phyloP scores from a whole-genome alignment of 2,888 invertebrate genomes.

The Latrodectus elegans region DNA sequence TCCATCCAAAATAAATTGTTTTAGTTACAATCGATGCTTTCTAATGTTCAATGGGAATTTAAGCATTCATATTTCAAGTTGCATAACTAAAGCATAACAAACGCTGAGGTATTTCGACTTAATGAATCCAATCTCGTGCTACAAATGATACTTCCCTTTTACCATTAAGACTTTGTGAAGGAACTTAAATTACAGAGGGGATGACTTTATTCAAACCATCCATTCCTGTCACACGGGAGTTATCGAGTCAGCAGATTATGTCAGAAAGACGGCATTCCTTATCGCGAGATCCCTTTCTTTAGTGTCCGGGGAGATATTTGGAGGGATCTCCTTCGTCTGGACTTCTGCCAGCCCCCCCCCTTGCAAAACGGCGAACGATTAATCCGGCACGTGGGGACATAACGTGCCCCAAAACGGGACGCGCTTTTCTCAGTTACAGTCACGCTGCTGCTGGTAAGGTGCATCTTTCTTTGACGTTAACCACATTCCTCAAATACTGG shows the following conservation, averaged over 20 bases:
- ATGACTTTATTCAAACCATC: constrained; percentile 23
- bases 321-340: constrained; percentile 6
- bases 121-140: constrained; percentile 3
- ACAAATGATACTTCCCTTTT: not conserved
- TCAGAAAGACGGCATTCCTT: constrained; percentile 23
- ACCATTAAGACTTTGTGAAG: not conserved
- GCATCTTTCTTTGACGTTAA: constrained; percentile 45
- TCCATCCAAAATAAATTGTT: no score
- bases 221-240: constrained; percentile 21
- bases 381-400: constrained; percentile 51
- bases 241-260: constrained; percentile 41
- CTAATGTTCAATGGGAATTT: no score
- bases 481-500: constrained; percentile 47
- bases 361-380: constrained; percentile 30
- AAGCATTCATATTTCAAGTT: no score
- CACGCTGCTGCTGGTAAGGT: constrained; percentile 21
- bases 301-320: constrained; percentile 24
- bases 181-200: constrained; percentile 5
- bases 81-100: not conserved
- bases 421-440: constrained; percentile 25
- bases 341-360: constrained; percentile 7
- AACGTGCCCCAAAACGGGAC: constrained; percentile 10
- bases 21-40: no score
- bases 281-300: constrained; percentile 16
- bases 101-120: not conserved